Conservation (phyloP, 2,888 invertebrate genomes). For the Ceramica pisi region DNA sequence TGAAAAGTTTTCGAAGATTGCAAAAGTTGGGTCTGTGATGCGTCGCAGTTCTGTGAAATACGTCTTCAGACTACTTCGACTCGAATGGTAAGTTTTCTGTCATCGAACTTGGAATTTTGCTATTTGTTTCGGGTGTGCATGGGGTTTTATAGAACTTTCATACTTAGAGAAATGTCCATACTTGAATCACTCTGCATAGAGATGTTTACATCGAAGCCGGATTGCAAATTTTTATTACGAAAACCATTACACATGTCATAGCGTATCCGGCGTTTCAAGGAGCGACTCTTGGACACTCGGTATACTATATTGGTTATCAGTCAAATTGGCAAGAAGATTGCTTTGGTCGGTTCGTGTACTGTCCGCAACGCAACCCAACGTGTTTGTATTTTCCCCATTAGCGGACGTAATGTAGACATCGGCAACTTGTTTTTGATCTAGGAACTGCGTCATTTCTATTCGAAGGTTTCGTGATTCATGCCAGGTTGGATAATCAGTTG, state of each 20-base stretch:
- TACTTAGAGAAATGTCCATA: slow-evolving; percentile 47
- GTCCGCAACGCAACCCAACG: slow-evolving; percentile 52
- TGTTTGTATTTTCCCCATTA: slow-evolving; percentile 40
- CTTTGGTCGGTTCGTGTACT: slow-evolving; percentile 64
- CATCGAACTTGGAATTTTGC: slow-evolving; percentile 74
- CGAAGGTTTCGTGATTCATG: slow-evolving; percentile 48
- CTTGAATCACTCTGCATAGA: slow-evolving; percentile 62
- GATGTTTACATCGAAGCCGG: slow-evolving; percentile 65
- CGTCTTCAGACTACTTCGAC: slow-evolving; percentile 64
- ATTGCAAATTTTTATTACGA: slow-evolving; percentile 60
- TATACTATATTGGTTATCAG: slow-evolving; percentile 45
- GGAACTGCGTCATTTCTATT: slow-evolving; percentile 52
- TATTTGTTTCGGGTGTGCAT: slow-evolving; percentile 77
- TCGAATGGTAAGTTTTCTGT: slow-evolving; percentile 78
- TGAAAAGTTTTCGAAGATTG: slow-evolving; percentile 74
- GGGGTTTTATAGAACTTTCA: slow-evolving; percentile 70
- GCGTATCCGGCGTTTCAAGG: slow-evolving; percentile 59
- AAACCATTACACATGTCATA: slow-evolving; percentile 56
- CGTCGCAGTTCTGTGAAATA: slow-evolving; percentile 63
- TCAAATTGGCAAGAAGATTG: slow-evolving; percentile 64
- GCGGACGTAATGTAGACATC: slow-evolving; percentile 38
- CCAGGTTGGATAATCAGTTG: slow-evolving; percentile 47
- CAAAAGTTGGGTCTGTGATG: slow-evolving; percentile 67
- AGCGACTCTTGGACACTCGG: slow-evolving; percentile 40
- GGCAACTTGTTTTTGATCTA: slow-evolving; percentile 47